Evolutionary conservation across 2,113 vertebrate genomes (phyloP).

Genomic region (Ondatra zibethicus): DNA sequence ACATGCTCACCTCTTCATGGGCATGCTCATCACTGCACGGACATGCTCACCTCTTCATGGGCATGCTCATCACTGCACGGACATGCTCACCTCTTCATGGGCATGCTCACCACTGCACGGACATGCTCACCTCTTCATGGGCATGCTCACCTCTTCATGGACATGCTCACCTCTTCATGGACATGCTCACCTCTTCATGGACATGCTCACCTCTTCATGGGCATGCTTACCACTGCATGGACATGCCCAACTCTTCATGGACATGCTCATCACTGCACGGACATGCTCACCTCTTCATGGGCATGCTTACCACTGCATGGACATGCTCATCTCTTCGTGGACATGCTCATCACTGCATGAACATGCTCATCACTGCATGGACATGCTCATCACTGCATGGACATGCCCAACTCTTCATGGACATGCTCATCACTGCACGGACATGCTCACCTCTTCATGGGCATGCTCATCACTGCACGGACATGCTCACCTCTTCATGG

Average conservation of each 20-base stretch:
- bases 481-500: not conserved
- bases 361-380: too few species aligned
- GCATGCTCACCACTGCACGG: not conserved
- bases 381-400: not conserved
- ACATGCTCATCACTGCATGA: rapidly evolving
- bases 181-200: not conserved
- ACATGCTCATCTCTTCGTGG: too few species aligned
- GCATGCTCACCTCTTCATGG: not conserved
- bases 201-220: not conserved
- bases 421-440: not conserved
- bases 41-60: not conserved
- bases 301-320: not conserved
- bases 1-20: not conserved
- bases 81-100: not conserved
- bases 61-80: not conserved
- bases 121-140: too few species aligned
- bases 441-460: not conserved
- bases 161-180: not conserved
- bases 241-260: not conserved
- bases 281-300: not conserved
- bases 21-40: not conserved
- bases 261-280: not conserved
- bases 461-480: rapidly evolving
- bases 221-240: rapidly evolving
- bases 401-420: not conserved